Evolutionary conservation across 2,888 invertebrate species (phyloP).

Genomic region (Cerastis leucographa): DNA sequence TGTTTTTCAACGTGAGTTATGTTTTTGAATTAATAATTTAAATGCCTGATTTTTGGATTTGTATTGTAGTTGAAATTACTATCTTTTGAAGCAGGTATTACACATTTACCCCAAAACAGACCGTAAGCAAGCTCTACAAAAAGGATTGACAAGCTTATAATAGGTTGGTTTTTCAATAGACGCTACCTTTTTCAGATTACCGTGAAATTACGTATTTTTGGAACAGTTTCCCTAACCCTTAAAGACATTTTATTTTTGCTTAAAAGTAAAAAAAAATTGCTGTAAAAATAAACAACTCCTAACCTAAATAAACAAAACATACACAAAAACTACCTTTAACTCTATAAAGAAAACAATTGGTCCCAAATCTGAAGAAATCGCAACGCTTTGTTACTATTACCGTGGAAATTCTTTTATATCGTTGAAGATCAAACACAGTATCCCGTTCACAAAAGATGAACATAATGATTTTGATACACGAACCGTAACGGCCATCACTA

Average conservation of each 20-base stretch:
- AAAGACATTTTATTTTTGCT: background rate
- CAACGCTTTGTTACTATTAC: conserved; percentile 56
- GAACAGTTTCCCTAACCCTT: background rate
- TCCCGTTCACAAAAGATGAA: conserved; percentile 57
- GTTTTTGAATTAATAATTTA: conserved; percentile 33
- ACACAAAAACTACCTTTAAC: conserved; percentile 30
- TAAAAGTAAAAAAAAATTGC: conserved; percentile 14
- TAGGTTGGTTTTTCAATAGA: background rate
- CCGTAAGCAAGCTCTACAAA: background rate
- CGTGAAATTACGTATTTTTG: background rate
- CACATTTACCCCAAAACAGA: background rate
- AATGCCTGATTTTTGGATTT: background rate
- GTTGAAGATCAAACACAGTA: conserved; percentile 59
- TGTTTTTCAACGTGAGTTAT: conserved; percentile 27
- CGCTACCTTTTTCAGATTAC: background rate
- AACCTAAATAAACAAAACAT: conserved; percentile 53
- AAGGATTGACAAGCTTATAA: background rate
- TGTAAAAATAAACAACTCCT: conserved; percentile 12
- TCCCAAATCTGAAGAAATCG: conserved; percentile 51
- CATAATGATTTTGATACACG: conserved; percentile 55
- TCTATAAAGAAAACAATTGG: conserved; percentile 51
- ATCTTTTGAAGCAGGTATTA: background rate
- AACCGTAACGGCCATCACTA: conserved; percentile 56
- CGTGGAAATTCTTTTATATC: conserved; percentile 50
- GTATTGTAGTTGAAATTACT: background rate